Evolutionary conservation across 2,113 vertebrate species (phyloP).

Genomic region (Carassius auratus): DNA sequence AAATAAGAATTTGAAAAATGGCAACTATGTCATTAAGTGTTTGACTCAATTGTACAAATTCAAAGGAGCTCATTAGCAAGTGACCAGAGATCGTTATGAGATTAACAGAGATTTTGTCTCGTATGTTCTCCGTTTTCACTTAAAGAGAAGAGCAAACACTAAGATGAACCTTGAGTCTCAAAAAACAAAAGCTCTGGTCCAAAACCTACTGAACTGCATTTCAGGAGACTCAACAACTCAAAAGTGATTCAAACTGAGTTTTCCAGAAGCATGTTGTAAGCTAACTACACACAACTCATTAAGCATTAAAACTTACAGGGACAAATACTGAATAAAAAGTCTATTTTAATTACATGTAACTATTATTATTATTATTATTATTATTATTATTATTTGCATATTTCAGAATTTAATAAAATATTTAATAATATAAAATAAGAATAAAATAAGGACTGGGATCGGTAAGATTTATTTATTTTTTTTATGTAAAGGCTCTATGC

Average conservation of each 20-base stretch:
- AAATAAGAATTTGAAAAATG: constrained; percentile 1
- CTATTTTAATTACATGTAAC: neutral
- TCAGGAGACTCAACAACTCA: neutral
- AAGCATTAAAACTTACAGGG: neutral
- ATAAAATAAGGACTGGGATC: neutral
- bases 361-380: neutral
- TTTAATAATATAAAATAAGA: neutral
- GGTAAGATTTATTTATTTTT: neutral
- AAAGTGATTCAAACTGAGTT: neutral
- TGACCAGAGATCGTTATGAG: neutral
- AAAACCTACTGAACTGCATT: neutral
- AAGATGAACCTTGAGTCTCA: neutral
- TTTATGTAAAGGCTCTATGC: neutral
- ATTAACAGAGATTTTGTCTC: neutral
- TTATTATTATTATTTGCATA: no score
- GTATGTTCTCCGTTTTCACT: neutral
- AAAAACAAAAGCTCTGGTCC: neutral
- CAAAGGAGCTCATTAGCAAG: constrained; percentile 7
- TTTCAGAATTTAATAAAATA: neutral
- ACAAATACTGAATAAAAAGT: neutral
- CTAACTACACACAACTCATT: neutral
- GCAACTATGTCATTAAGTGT: neutral
- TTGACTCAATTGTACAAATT: neutral
- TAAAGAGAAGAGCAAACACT: neutral
- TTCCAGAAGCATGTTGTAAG: neutral